Evolutionary conservation across 2,113 vertebrate genomes (phyloP).

Genomic region (Leucopsar rothschildi): DNA sequence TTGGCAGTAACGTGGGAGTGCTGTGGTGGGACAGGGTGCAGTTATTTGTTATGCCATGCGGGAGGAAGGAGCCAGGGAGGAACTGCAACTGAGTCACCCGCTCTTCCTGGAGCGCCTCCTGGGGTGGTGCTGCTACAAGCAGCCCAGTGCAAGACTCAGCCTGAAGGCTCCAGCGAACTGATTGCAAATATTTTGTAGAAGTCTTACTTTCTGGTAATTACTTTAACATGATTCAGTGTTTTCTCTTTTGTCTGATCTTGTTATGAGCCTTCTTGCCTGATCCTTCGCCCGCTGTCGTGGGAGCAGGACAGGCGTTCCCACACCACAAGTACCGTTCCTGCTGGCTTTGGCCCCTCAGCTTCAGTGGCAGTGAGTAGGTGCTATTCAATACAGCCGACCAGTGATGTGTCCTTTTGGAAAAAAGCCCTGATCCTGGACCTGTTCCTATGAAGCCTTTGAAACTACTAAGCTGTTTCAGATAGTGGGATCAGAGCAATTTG

Average conservation of each 20-base stretch:
- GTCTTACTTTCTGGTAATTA: constrained; percentile 55
- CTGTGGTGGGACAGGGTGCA: background rate
- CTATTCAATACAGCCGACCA: background rate
- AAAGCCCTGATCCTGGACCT: background rate
- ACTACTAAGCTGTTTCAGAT: background rate
- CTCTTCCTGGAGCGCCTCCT: constrained; percentile 32
- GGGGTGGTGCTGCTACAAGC: constrained; percentile 27
- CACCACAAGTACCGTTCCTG: background rate
- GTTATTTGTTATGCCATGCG: background rate
- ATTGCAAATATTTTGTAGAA: constrained; percentile 44
- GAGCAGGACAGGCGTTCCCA: background rate
- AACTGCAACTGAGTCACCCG: constrained; percentile 5
- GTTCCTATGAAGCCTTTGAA: background rate
- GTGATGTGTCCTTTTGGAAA: background rate
- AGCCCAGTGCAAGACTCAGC: constrained; percentile 33
- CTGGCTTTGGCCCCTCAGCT: background rate
- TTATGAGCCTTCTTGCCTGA: constrained; percentile 15
- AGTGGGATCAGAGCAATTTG: background rate
- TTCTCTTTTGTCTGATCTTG: constrained; percentile 61
- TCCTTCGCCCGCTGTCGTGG: background rate
- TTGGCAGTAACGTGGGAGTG: background rate
- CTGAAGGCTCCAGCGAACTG: constrained; percentile 21
- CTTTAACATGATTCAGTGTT: constrained; percentile 61
- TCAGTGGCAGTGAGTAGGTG: background rate
- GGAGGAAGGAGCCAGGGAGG: constrained; percentile 43